Base-by-base conservation (phyloP, 2,797 vertebrate species). In the Bucorvus abyssinicus region DNA sequence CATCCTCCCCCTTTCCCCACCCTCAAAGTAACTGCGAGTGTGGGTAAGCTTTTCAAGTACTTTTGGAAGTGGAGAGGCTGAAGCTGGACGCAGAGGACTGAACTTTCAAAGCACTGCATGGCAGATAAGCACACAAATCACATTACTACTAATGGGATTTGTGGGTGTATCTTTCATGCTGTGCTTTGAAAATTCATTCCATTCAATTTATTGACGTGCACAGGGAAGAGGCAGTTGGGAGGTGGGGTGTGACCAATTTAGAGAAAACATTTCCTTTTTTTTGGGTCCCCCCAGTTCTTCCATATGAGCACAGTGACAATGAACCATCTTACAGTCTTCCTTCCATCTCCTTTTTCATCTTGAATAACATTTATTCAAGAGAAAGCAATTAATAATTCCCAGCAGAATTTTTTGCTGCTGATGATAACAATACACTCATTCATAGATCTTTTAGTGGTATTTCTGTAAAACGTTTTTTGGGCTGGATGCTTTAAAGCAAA, bases 61-160 rank as follows among this genome's bases (percentile, higher is more conserved):
- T 97, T 93, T 91, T 89, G 84, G 89, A 95, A 95, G 84, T 60
- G 56, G 87, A 55, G 67, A 84, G 84, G 71, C 65, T 69, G 85
- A 93, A 93, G 91, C 64, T 95, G 90, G 87, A 93, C 65, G n/a
- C 79, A 89, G 91, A 87, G 86, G 82, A 97, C 78, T 96, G 94
- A 95, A 96, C 96, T 97, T 97, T 80, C 92, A 94, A 95, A 97
- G 94, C 92, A 15, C 45, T 87, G 90, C 95, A 91, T 89, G 89
- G 93, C 84, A 95, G 93, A 89, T 75, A 94, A 97, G 93, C 96
- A 52, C 85, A 91, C 94, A 96, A 97, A 97, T 96, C 97, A 89
- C 95, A 96, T 97, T 97, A 97, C 89, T 79, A 40, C 90, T 97
- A 96, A 98, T 97, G 95, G 95, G 97, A 97, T 98, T 97, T 97